Percentiles rank a stretch among this genome's conserved stretches.
phyloP scores from a whole-genome alignment of 2,888 invertebrate genomes.

The Cremastinae sp. region DNA sequence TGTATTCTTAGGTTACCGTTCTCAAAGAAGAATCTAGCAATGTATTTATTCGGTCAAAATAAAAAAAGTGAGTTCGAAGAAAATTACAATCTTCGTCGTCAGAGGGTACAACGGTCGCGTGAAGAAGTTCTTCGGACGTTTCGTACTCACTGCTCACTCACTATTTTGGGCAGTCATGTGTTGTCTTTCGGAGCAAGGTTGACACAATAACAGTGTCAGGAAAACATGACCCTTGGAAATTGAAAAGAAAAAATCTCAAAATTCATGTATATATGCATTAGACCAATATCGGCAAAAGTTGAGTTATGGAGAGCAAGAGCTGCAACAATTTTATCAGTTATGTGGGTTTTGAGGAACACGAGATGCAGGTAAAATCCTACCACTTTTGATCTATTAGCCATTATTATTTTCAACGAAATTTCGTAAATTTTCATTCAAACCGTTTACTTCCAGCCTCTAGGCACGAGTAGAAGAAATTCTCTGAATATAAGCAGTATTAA shows the following conservation, averaged over 20 bases:
- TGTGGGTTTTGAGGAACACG: slow-evolving; percentile 79
- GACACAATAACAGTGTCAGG: slow-evolving; percentile 57
- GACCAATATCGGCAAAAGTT: slow-evolving; percentile 1
- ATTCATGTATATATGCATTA: slow-evolving; percentile 14
- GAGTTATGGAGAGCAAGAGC: slow-evolving; percentile 76
- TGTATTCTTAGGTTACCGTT: too few species aligned
- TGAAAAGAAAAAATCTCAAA: slow-evolving; percentile 37
- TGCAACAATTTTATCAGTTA: slow-evolving; percentile 81
- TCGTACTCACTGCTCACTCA: too few species aligned
- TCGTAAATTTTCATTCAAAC: background rate
- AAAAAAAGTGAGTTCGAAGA: background rate
- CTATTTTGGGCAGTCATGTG: slow-evolving; percentile 33
- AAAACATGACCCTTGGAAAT: slow-evolving; percentile 53
- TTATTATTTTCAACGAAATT: background rate
- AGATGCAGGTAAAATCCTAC: slow-evolving; percentile 80
- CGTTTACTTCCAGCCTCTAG: slow-evolving; percentile 68
- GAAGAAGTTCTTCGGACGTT: too few species aligned
- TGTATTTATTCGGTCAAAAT: slow-evolving; percentile 28
- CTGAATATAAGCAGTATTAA: slow-evolving; percentile 74
- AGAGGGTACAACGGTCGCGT: background rate
- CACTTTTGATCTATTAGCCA: background rate
- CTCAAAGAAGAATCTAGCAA: too few species aligned
- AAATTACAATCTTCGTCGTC: background rate
- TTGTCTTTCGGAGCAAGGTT: slow-evolving; percentile 55
- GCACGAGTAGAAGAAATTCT: slow-evolving; percentile 75